These are phyloP conservation scores for Delia radicum DNA, from an alignment of 1,140 invertebrate species.

Conservation along the genomic window DNA sequence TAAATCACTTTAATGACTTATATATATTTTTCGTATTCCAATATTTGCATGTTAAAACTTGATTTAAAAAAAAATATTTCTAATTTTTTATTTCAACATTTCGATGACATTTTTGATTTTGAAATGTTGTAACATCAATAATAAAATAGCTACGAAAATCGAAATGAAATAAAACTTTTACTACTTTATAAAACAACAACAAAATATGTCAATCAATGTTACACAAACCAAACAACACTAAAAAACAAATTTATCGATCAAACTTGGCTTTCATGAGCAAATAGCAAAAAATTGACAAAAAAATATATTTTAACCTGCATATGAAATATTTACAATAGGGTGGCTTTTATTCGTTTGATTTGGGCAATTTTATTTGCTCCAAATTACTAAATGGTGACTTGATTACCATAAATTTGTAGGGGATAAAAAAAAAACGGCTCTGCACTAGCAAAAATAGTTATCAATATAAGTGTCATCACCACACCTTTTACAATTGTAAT, in stretches of 20 bases:
- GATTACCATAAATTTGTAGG: no score
- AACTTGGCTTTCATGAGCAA: neutral
- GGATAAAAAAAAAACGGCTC: no score
- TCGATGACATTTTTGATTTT: neutral
- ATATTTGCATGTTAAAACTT: neutral
- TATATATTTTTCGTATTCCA: neutral
- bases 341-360: no score
- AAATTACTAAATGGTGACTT: no score
- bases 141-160: neutral
- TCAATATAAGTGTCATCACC: no score
- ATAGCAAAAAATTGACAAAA: neutral
- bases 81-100: neutral
- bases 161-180: slow-evolving; percentile 1
- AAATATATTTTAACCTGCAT: neutral
- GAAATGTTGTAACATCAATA: neutral
- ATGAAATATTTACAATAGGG: no score
- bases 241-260: neutral
- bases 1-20: neutral
- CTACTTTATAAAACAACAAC: neutral
- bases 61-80: neutral
- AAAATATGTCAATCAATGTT: neutral
- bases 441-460: no score
- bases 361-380: no score
- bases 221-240: neutral
- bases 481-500: no score